Evolutionary conservation across 2,797 vertebrate species (phyloP).

Genomic region (Myripristis murdjan): DNA sequence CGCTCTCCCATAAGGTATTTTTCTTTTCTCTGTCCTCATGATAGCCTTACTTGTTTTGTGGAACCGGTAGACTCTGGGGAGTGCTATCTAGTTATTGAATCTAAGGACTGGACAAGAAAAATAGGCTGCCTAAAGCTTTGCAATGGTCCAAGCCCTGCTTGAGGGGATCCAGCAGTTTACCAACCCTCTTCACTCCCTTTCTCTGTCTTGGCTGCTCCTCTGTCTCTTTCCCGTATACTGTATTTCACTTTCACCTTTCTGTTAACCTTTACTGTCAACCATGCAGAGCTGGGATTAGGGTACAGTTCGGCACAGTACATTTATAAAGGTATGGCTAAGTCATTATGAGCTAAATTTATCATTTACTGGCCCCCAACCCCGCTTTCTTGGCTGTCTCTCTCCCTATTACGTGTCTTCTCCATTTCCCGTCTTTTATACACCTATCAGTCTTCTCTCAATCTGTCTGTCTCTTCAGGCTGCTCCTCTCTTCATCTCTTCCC

Average conservation of each 20-base stretch:
- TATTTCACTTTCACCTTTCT: conserved; percentile 63
- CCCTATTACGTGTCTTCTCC: conserved; percentile 39
- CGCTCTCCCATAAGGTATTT: conserved; percentile 47
- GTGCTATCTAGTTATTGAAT: conserved; percentile 72
- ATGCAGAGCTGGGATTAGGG: conserved; percentile 47
- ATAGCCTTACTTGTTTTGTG: conserved; percentile 47
- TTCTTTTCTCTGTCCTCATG: conserved; percentile 53
- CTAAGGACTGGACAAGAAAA: conserved; percentile 70
- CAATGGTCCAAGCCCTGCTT: conserved; percentile 59
- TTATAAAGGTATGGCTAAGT: conserved; percentile 53
- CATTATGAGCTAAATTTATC: conserved; percentile 63
- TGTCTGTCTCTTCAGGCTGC: conserved; percentile 22
- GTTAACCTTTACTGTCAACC: conserved; percentile 63
- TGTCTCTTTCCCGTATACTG: conserved; percentile 52
- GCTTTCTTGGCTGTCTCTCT: conserved; percentile 38
- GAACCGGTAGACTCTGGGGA: conserved; percentile 55
- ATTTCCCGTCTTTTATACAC: conserved; percentile 32
- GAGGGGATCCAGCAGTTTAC: conserved; percentile 58
- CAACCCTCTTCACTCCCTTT: conserved; percentile 44
- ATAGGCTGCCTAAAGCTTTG: conserved; percentile 62
- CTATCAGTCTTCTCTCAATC: conserved; percentile 2
- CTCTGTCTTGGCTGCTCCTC: conserved; percentile 36
- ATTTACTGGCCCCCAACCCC: conserved; percentile 39
- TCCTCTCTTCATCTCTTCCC: too few relatives aligned
- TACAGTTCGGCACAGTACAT: conserved; percentile 44